Percentiles rank a stretch among this genome's conserved stretches.
phyloP scores from a whole-genome alignment of 2,888 invertebrate species.

The Arrhopalites spinosus region DNA sequence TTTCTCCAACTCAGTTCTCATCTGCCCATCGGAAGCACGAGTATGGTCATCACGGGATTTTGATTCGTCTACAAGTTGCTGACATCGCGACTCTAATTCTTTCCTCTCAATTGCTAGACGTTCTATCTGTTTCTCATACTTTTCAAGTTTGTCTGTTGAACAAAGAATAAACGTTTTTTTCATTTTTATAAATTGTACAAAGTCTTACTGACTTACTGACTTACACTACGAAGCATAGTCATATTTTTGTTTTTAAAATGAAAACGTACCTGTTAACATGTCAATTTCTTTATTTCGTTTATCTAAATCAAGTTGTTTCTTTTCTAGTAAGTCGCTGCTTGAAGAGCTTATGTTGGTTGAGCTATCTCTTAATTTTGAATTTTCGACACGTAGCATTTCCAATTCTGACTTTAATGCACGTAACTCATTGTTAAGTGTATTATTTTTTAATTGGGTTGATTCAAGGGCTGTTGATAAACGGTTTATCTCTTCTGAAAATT shows the following conservation, averaged over 20 bases:
- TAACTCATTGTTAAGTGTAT: conserved; percentile 41
- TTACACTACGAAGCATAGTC: too few relatives aligned
- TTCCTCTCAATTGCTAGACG: conserved; percentile 77
- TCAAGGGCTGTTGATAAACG: conserved; percentile 25
- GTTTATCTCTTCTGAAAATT: neutral
- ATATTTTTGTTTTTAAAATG: too few relatives aligned
- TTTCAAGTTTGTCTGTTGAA: conserved; percentile 66
- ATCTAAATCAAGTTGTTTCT: conserved; percentile 78
- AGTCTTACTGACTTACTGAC: too few relatives aligned
- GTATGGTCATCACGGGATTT: conserved; percentile 73
- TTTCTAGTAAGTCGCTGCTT: conserved; percentile 70
- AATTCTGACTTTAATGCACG: conserved; percentile 51
- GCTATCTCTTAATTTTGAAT: conserved; percentile 28
- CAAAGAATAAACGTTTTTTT: too few relatives aligned
- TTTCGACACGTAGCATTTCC: conserved; percentile 32
- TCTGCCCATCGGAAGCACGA: conserved; percentile 68
- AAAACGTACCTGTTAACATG: too few relatives aligned
- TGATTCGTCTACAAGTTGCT: conserved; percentile 63
- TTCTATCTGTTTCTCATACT: conserved; percentile 74
- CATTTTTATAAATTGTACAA: too few relatives aligned
- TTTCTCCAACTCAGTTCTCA: conserved; percentile 67
- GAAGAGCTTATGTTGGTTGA: conserved; percentile 15
- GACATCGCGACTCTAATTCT: conserved; percentile 56
- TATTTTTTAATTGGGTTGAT: conserved; percentile 35
- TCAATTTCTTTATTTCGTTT: conserved; percentile 80